A percentile compares a stretch with the other conserved stretches of the same genome.
These are phyloP conservation scores for Rhinichthys klamathensis DNA, from an alignment of 2,113 vertebrate genomes.

Conservation along the genomic window DNA sequence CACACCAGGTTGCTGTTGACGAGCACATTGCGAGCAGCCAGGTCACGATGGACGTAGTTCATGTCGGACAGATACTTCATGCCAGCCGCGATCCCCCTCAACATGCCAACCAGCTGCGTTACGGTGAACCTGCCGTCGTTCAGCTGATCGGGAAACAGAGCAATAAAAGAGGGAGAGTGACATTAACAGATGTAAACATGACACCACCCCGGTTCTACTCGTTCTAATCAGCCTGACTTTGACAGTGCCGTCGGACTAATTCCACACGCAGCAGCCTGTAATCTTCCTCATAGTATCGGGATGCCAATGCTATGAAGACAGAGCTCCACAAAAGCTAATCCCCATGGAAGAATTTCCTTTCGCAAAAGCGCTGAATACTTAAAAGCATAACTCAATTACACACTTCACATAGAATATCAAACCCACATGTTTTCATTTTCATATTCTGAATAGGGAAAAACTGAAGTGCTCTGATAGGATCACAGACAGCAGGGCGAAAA, in stretches of 20 bases:
- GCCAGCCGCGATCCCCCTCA: conserved; percentile 90
- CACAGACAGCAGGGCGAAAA: neutral
- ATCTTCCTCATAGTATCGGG: conserved; percentile 49
- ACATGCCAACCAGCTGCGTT: conserved; percentile 96
- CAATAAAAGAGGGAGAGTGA: conserved; percentile 15
- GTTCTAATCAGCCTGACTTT: conserved; percentile 41
- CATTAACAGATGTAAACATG: conserved; percentile 36
- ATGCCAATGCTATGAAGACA: conserved; percentile 29
- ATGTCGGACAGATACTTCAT: conserved; percentile 99
- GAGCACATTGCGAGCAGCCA: conserved; percentile 94
- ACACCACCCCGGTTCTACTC: neutral
- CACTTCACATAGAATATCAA: conserved; percentile 30
- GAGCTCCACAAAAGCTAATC: conserved; percentile 34
- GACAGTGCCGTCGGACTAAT: conserved; percentile 35
- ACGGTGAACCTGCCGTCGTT: conserved; percentile 96
- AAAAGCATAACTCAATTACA: conserved; percentile 47
- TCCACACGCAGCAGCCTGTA: conserved; percentile 21
- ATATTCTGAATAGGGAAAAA: neutral
- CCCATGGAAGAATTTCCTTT: conserved; percentile 37
- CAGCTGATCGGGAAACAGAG: conserved; percentile 72
- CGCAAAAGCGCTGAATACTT: conserved; percentile 33
- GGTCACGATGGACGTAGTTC: conserved; percentile 96
- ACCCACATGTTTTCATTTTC: conserved; percentile 22
- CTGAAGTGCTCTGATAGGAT: neutral
- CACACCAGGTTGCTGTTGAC: conserved; percentile 99